Evolutionary conservation across 2,888 invertebrate species (phyloP), one percentile per base, ranked within the genome.

Genomic region (Cyaniris semiargus): DNA sequence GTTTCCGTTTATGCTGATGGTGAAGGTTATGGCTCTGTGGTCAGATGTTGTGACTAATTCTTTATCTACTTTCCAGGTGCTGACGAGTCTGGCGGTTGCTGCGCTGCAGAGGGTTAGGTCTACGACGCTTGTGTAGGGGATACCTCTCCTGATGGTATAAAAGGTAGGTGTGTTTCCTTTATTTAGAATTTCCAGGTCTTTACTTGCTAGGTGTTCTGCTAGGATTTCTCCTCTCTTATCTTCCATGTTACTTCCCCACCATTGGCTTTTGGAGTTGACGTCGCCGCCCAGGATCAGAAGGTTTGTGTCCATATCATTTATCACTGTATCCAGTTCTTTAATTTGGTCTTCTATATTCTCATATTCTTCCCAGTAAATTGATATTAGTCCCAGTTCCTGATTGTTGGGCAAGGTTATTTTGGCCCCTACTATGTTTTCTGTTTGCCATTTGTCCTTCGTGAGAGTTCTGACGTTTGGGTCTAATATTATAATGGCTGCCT

Each of bases 231-330:
- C 72, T 13, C 71, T 70, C 13, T 53, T n/a, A 23, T 77, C 75
- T 1, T 70, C 56, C 5, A 0, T 27, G 0, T 44, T 53, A 18
- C 75, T 48, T 6, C 77, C 75, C 77, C 75, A 75, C 77, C 75
- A 77, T 4, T 34, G 23, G n/a, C 75, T 77, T 34, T 75, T 70
- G 1, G 77, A 48, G 38, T 77, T 75, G 8, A 70, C 70, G 23
- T 75, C 77, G 1, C 70, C 75, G 1, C 70, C 75, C 5, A 31
- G 3, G 0, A 75, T 2, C 2, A 44, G 0, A 0, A 23, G n/a
- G 15, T 23, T 72, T 0, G 44, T 34, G 0, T 10, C 13, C 44
- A 72, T 38, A 1, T 72, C 56, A 18, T 13, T 44, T 23, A 44
- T 23, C 5, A 15, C n/a, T 1, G 18, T 18, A 1, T 75, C 27